Evolutionary conservation across 2,888 invertebrate species (phyloP), one percentile per base, ranked within the genome.

Genomic region (Alviniconcha strummeri): DNA sequence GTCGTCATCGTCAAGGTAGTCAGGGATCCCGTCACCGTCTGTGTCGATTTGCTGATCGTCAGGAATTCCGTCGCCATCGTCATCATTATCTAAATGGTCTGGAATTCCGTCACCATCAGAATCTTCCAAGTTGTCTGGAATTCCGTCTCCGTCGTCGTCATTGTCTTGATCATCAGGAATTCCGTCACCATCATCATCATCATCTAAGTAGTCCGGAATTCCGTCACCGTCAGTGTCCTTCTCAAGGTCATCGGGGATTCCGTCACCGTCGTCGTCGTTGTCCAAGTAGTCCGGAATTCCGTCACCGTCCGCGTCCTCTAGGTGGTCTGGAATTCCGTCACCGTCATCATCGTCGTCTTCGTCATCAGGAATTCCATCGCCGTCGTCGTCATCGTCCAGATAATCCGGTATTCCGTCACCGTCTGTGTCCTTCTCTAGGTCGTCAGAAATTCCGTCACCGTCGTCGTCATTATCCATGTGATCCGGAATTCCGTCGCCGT

Each of bases 401-500:
- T 85, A n/a, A 86, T 91, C 90, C 4, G 89, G 89, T 67, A 91
- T 88, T 17, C 92, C 91, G 86, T 92, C 90, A 71, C 88, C 89
- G 81, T 92, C 91, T 69, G 83, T 88, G 84, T 91, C 90, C 55
- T 91, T 89, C 7, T 86, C 72, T 2, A 75, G 4, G 64, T 87
- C 82, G 84, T 89, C 89, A 6, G 88, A 88, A 17, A 89, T 88
- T 9, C 82, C 85, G 83, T 89, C 88, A 75, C 87, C 87, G 80
- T 90, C 89, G 76, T 87, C 85, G 75, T 89, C 89, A 11, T 89
- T 87, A 77, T 91, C 92, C 15, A 87, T 71, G 15, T 89, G 82
- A 83, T 92, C 91, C 17, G 92, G 92, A 75, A 92, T 90, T 4
- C 92, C 92, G 88, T 93, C 92, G 67, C 88, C 89, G 81, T 90